These are phyloP conservation scores for Lophochroa leadbeateri DNA, from an alignment of 2,113 vertebrate genomes.

Conservation along the genomic window DNA sequence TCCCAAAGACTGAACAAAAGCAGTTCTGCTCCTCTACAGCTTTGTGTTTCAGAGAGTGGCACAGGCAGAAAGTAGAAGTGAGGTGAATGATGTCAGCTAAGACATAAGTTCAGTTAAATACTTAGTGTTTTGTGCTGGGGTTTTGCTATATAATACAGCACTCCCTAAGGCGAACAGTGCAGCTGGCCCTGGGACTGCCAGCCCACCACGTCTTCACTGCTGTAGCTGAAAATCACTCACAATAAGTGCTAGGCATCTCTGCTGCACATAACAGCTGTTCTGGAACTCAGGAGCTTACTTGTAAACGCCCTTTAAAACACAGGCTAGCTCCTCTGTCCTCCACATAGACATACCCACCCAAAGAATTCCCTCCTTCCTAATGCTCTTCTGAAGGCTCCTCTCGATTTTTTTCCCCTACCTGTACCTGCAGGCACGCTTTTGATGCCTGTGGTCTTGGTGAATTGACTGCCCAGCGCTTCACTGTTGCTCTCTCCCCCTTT, in stretches of 20 bases:
- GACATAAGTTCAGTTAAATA: not conserved
- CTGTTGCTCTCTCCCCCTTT: not conserved
- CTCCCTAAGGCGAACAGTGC: not conserved
- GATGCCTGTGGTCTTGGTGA: not conserved
- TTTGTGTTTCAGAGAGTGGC: not conserved
- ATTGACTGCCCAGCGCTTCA: not conserved
- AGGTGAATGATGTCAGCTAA: not conserved
- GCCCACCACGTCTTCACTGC: not conserved
- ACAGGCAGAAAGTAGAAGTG: not conserved
- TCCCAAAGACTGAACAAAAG: not conserved
- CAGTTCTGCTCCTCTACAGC: not conserved
- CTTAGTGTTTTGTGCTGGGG: rapidly evolving
- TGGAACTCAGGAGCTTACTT: not conserved
- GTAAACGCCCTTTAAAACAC: not conserved
- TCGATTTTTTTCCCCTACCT: not conserved
- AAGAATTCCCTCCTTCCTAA: not conserved
- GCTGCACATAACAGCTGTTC: not conserved
- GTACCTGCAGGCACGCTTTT: not conserved
- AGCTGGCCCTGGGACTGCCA: not conserved
- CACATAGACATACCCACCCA: rapidly evolving
- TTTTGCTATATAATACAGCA: not conserved
- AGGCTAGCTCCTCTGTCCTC: not conserved
- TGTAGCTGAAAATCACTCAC: not conserved
- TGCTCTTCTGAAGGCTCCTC: not conserved
- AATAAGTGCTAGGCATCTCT: not conserved